Percentiles rank a stretch among this genome's conserved stretches.
phyloP scores from a whole-genome alignment of 2,113 vertebrate genomes.

The Sisor rabdophorus region DNA sequence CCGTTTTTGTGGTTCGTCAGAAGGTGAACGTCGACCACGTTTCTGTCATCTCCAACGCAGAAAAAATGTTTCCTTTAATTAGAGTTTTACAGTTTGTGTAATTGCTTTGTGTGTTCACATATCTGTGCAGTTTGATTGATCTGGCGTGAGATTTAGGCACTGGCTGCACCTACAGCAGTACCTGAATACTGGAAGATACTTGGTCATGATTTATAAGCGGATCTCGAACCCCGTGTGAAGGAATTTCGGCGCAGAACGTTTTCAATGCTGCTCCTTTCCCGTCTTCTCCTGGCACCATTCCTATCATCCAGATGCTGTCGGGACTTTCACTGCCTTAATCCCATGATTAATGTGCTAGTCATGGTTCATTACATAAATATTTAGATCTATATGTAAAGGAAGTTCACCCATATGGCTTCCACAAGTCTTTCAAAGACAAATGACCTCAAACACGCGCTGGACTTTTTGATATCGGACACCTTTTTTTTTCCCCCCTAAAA shows the following conservation, averaged over 20 bases:
- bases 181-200: not conserved
- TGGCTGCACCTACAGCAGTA: not conserved
- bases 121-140: constrained; percentile 12
- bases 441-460: not conserved
- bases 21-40: not conserved
- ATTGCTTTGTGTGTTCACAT: not conserved
- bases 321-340: constrained; percentile 7
- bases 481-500: no score
- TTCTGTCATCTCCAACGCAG: not conserved
- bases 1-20: no score
- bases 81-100: not conserved
- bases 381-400: constrained; percentile 17
- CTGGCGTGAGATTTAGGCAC: not conserved
- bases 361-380: constrained; percentile 27
- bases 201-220: constrained; percentile 18
- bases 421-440: constrained; percentile 19
- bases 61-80: constrained; percentile 16
- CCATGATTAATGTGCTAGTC: constrained; percentile 22
- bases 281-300: constrained; percentile 4
- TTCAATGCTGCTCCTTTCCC: not conserved
- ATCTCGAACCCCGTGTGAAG: not conserved
- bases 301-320: constrained; percentile 23
- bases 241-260: not conserved
- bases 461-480: constrained; percentile 24
- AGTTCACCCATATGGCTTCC: constrained; percentile 13